Evolutionary conservation across 2,888 invertebrate species (phyloP).

Genomic region (Ennomos quercinarius): DNA sequence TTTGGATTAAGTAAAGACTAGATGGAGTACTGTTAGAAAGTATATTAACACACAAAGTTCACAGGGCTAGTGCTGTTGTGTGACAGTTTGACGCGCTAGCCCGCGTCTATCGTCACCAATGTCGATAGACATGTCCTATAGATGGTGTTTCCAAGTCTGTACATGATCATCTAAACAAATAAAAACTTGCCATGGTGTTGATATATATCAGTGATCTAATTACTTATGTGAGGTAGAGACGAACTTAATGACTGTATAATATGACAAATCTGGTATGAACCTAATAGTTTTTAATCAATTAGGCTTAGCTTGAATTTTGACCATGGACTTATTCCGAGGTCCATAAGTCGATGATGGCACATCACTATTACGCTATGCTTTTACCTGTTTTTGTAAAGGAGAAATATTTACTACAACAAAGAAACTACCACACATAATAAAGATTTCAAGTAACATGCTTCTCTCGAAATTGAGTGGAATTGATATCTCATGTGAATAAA

Average conservation of each 20-base stretch:
- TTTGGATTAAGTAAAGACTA: too few relatives aligned
- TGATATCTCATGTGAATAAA: too few relatives aligned
- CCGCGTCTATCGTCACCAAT: conserved; percentile 65
- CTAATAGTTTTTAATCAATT: neutral
- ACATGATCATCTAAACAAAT: conserved; percentile 60
- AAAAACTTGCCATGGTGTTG: conserved; percentile 57
- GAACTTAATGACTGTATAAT: conserved; percentile 33
- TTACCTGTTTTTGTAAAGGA: too few relatives aligned
- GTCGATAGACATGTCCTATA: conserved; percentile 57
- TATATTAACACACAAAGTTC: conserved; percentile 10
- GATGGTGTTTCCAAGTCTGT: conserved; percentile 40
- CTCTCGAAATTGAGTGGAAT: too few relatives aligned
- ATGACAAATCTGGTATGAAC: conserved; percentile 35
- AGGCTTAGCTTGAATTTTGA: neutral
- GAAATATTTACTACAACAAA: too few relatives aligned
- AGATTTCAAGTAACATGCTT: too few relatives aligned
- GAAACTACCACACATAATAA: too few relatives aligned
- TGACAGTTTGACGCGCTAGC: conserved; percentile 57
- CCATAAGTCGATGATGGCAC: too few relatives aligned
- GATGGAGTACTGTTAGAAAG: too few relatives aligned
- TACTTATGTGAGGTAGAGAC: conserved; percentile 19
- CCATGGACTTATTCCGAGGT: too few relatives aligned
- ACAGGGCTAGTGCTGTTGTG: conserved; percentile 30
- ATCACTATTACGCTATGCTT: too few relatives aligned
- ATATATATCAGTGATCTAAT: conserved; percentile 48